These are phyloP conservation scores for Motacilla alba DNA, from an alignment of 2,113 vertebrate species.

Conservation along the genomic window DNA sequence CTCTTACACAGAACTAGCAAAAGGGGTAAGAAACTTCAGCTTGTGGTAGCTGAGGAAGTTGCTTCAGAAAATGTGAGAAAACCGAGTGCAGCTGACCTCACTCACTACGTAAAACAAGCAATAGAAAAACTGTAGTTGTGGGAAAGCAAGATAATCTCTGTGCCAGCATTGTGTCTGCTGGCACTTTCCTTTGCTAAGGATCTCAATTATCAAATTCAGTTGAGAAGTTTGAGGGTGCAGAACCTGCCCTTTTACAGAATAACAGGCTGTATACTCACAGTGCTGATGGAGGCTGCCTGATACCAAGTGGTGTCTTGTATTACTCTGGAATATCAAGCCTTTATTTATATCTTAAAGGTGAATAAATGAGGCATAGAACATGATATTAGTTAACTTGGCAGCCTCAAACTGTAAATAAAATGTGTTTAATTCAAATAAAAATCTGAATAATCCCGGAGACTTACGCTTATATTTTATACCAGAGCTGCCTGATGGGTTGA, in stretches of 20 bases:
- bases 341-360: neutral
- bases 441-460: neutral
- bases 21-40: neutral
- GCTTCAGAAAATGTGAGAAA: conserved; percentile 15
- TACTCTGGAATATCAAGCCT: neutral
- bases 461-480: neutral
- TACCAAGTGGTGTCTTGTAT: neutral
- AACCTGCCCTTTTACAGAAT: neutral
- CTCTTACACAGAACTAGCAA: neutral
- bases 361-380: neutral
- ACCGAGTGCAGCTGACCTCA: neutral
- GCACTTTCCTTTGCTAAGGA: neutral
- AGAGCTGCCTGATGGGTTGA: neutral
- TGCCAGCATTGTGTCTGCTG: neutral
- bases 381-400: neutral
- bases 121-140: neutral
- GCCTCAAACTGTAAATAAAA: neutral
- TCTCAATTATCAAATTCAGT: neutral
- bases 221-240: neutral
- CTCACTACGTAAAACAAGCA: neutral
- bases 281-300: neutral
- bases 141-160: neutral
- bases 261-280: neutral
- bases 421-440: neutral
- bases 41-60: conserved; percentile 5